Evolutionary conservation across 1,140 invertebrate species (phyloP), one percentile per base, ranked within the genome.

Genomic region (Chironomus striatipennis): DNA sequence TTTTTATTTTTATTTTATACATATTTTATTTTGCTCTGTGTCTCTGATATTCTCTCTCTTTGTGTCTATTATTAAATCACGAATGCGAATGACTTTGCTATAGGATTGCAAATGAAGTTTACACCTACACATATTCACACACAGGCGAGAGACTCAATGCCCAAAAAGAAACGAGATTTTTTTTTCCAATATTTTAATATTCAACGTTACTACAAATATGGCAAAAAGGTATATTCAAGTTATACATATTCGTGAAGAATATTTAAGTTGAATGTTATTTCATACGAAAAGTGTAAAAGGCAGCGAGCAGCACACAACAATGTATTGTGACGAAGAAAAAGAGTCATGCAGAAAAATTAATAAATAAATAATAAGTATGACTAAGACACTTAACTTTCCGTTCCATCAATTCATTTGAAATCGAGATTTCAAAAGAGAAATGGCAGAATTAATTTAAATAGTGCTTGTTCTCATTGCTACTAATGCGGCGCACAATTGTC

Each of bases 91-190:
- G 47, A 57, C 47, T 57, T 57, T 57, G 12, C 47, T 57, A 57
- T 57, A 57, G n/a, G 47, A 57, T 57, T 57, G 47, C 47, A 57
- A 57, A 57, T 57, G 47, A 57, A 57, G n/a, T 57, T n/a, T n/a
- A 57, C 47, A 57, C 47, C 47, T 57, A 57, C 47, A 57, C 47
- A 57, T 34, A 57, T n/a, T 57, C 47, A 57, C 24, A 34, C 24
- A 34, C 24, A 1, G 5, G 24, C 24, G 24, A 34, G 5, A n/a
- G 8, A 47, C 47, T 57, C 47, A 57, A 34, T 57, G 47, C 47
- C 47, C 47, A 57, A 57, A 57, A 57, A n/a, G 47, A 57, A 57
- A n/a, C 43, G 7, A 47, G 15, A 15, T 57, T 57, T n/a, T 57
- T n/a, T 57, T n/a, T 57, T 57, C 15, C 47, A 5, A 57, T n/a